phyloP scores from a whole-genome alignment of 2,888 invertebrate genomes.

The Cephus runcator region DNA sequence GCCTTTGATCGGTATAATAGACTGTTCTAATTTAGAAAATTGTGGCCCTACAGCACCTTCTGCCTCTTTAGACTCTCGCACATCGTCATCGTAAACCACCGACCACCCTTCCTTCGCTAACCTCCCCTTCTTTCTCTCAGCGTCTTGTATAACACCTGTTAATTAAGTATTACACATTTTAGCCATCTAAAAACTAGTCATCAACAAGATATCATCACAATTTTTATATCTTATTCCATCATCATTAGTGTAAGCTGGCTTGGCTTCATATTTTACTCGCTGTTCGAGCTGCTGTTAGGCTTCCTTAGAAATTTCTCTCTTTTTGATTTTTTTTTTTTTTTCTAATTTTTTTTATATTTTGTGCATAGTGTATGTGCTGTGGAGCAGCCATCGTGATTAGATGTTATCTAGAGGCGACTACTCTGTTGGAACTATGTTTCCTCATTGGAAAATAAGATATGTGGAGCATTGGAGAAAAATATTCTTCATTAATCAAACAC shows the following conservation, averaged over 20 bases:
- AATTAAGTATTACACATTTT: slow-evolving; percentile 65
- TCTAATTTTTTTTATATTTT: slow-evolving; percentile 44
- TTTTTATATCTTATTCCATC: slow-evolving; percentile 44
- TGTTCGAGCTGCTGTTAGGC: slow-evolving; percentile 60
- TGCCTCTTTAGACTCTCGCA: slow-evolving; percentile 59
- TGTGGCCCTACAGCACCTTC: slow-evolving; percentile 54
- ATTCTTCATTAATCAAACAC: too few species aligned
- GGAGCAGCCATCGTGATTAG: slow-evolving; percentile 59
- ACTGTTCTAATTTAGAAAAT: slow-evolving; percentile 21
- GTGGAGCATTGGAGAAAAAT: too few species aligned
- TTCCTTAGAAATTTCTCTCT: slow-evolving; percentile 35
- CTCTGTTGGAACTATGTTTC: neutral
- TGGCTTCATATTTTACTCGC: slow-evolving; percentile 56
- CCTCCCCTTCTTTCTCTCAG: slow-evolving; percentile 65
- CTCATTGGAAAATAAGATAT: neutral
- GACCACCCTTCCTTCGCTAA: slow-evolving; percentile 65
- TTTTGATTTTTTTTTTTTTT: neutral
- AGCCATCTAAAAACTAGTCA: slow-evolving; percentile 55
- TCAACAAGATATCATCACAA: slow-evolving; percentile 34
- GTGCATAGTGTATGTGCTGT: slow-evolving; percentile 62
- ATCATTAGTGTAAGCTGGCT: slow-evolving; percentile 64
- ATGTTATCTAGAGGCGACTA: neutral
- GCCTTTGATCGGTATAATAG: neutral
- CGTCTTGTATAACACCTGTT: slow-evolving; percentile 66
- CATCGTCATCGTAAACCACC: slow-evolving; percentile 64